Evolutionary conservation across 2,797 vertebrate species (phyloP).

Genomic region (Gambusia yucatana): DNA sequence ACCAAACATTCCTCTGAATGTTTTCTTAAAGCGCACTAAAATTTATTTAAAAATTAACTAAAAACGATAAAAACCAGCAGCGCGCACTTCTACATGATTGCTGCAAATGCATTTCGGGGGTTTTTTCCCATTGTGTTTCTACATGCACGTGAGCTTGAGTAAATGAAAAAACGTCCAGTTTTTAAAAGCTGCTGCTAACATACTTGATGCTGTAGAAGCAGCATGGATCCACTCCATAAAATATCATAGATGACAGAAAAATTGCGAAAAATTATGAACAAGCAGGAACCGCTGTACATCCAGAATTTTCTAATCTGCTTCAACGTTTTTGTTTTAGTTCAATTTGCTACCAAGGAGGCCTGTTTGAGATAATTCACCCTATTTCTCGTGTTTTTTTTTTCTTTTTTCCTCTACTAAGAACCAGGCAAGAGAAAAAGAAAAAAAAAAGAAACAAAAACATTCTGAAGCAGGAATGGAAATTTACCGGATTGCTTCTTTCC

Average conservation of each 20-base stretch:
- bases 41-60: background rate
- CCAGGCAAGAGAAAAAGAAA: background rate
- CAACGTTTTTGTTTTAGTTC: background rate
- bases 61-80: background rate
- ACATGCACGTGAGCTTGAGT: background rate
- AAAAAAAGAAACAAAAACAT: background rate
- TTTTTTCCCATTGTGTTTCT: background rate
- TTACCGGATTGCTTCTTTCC: conserved; percentile 96
- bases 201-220: background rate
- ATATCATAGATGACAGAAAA: background rate
- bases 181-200: background rate
- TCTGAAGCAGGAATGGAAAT: background rate
- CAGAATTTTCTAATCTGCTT: background rate
- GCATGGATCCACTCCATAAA: background rate
- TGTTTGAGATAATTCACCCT: background rate
- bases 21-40: background rate
- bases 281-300: background rate
- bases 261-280: background rate
- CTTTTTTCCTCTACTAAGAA: background rate
- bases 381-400: background rate
- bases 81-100: background rate
- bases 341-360: background rate
- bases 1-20: background rate
- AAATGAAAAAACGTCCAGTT: background rate
- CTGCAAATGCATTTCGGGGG: background rate